phyloP scores from a whole-genome alignment of 2,888 invertebrate species.

The Ichneumoninae sp. region DNA sequence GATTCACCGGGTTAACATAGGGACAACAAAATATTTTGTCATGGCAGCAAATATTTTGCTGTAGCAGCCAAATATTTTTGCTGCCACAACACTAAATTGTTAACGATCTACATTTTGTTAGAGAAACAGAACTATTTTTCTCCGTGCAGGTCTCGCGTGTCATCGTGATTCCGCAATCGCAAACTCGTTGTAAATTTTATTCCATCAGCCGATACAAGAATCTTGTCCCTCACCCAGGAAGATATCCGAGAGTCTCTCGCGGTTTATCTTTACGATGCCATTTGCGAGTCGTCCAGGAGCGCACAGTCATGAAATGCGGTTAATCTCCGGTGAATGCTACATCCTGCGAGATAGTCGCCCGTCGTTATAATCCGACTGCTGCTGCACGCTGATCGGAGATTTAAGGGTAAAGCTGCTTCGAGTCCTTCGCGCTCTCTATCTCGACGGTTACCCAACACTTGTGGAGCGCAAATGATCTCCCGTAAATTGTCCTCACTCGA shows the following conservation, averaged over 20 bases:
- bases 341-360: constrained; percentile 5
- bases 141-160: not conserved
- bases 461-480: constrained; percentile 11
- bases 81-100: too few species aligned
- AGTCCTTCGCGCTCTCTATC: not conserved
- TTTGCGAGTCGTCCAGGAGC: constrained; percentile 15
- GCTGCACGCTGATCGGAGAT: constrained; percentile 33
- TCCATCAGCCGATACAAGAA: not conserved
- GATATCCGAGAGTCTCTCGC: not conserved
- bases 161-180: not conserved
- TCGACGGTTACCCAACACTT: not conserved
- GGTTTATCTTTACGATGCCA: constrained; percentile 41
- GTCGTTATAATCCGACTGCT: constrained; percentile 29
- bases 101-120: too few species aligned
- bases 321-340: constrained; percentile 8
- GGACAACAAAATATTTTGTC: too few species aligned
- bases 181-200: not conserved
- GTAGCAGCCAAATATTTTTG: too few species aligned
- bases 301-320: constrained; percentile 8
- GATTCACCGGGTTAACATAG: too few species aligned
- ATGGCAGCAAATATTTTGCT: too few species aligned
- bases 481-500: constrained; percentile 13
- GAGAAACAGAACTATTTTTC: too few species aligned
- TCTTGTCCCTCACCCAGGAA: not conserved
- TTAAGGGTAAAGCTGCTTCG: constrained; percentile 25